Percentiles rank a stretch among this genome's conserved stretches.
Conservation (phyloP, 2,888 invertebrate species). For the Miltochrista miniata region DNA sequence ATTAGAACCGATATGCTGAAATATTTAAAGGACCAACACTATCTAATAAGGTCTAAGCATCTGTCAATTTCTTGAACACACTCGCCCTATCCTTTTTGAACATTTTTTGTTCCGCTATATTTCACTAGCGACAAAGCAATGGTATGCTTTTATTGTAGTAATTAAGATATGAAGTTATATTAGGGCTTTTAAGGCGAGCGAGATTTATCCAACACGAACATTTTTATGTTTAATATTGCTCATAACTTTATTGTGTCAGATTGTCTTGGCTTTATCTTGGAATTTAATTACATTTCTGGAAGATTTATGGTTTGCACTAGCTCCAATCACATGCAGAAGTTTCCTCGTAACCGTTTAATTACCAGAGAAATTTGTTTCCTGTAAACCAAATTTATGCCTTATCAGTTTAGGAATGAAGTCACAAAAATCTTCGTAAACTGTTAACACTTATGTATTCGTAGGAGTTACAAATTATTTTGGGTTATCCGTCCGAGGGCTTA, state of each 20-base stretch:
- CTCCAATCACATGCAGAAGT: too few species aligned
- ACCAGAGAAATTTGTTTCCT: too few species aligned
- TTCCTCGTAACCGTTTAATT: too few species aligned
- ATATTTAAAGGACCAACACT: conserved; percentile 50
- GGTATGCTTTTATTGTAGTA: conserved; percentile 76
- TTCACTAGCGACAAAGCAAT: conserved; percentile 69
- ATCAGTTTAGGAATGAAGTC: too few species aligned
- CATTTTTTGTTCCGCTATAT: conserved; percentile 68
- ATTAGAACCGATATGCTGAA: conserved; percentile 52
- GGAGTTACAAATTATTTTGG: too few species aligned
- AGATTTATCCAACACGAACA: conserved; percentile 49
- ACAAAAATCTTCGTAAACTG: too few species aligned
- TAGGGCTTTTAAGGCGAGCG: conserved; percentile 68
- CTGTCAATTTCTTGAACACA: conserved; percentile 67
- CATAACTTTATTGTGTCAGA: conserved; percentile 39
- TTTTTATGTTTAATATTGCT: conserved; percentile 45
- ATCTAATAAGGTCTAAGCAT: conserved; percentile 59
- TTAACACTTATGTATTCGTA: too few species aligned
- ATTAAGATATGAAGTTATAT: conserved; percentile 76
- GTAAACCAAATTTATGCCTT: too few species aligned
- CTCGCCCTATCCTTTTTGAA: conserved; percentile 64
- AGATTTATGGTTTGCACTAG: conserved; percentile 22
- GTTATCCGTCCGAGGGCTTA: too few species aligned
- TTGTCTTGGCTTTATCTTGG: conserved; percentile 22
- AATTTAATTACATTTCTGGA: conserved; percentile 25